These are phyloP conservation scores for Bolinopsis microptera DNA, from an alignment of 37 sponge, comb jelly and placozoan genomes.

Conservation along the genomic window DNA sequence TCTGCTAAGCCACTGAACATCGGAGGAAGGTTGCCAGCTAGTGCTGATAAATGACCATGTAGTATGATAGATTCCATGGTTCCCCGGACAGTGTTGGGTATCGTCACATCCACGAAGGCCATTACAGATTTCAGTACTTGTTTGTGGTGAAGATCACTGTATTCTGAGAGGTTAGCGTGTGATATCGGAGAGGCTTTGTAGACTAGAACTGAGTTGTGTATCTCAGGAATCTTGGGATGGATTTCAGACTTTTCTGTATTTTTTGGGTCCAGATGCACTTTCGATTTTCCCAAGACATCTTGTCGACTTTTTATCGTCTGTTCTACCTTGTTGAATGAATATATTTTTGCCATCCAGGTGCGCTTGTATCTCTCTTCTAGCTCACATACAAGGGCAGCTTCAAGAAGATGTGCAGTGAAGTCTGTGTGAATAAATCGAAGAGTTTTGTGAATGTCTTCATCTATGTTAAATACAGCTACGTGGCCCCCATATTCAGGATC, in stretches of 20 bases:
- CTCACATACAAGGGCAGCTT: constrained; percentile 39
- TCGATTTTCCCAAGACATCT: constrained; percentile 26
- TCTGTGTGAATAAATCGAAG: constrained; percentile 6
- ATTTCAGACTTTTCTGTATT: background rate
- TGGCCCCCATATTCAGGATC: constrained; percentile 47
- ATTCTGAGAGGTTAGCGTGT: constrained; percentile 14
- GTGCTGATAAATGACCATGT: constrained; percentile 37
- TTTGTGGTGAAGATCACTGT: constrained; percentile 39
- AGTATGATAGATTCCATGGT: constrained; percentile 27
- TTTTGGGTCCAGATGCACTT: constrained; percentile 36
- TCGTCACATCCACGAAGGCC: constrained; percentile 56
- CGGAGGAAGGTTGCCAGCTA: background rate
- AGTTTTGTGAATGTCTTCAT: background rate
- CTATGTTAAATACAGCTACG: background rate
- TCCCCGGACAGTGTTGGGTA: constrained; percentile 44
- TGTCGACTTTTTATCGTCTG: constrained; percentile 9
- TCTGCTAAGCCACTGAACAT: constrained; percentile 56
- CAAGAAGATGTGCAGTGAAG: constrained; percentile 44
- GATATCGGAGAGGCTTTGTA: constrained; percentile 41
- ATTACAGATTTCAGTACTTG: constrained; percentile 58
- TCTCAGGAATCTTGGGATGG: background rate
- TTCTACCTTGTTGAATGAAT: background rate
- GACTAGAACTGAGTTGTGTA: background rate
- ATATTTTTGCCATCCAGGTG: constrained; percentile 45
- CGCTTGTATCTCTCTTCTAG: constrained; percentile 8